A percentile compares a stretch with the other conserved stretches of the same genome.
Evolutionary conservation across 2,113 vertebrate genomes (phyloP).

Genomic region (Pituophis catenifer): DNA sequence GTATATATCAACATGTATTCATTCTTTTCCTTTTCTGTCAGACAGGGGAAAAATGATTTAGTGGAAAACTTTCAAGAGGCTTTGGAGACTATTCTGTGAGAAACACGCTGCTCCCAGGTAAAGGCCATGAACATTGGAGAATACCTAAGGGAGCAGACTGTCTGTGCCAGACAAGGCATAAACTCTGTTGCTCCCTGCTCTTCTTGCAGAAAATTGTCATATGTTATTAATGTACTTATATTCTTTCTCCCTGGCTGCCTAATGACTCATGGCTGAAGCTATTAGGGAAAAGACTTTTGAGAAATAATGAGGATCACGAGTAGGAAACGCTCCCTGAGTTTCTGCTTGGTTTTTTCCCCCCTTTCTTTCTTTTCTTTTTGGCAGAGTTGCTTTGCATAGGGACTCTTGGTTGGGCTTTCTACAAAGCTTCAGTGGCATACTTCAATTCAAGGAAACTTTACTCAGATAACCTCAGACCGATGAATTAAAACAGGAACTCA

Average conservation of each 20-base stretch:
- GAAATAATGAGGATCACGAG: not conserved
- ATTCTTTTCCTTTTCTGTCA: not conserved
- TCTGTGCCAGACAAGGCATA: not conserved
- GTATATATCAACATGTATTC: not conserved
- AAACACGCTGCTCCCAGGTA: not conserved
- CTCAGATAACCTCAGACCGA: not conserved
- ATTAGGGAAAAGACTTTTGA: not conserved
- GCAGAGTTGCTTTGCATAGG: not conserved
- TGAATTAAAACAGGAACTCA: not conserved
- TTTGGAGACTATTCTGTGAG: not conserved
- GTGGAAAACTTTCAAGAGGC: not conserved
- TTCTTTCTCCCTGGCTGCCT: not conserved
- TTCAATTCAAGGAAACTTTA: not conserved
- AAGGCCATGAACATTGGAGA: not conserved
- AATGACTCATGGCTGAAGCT: not conserved
- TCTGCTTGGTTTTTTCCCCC: not conserved
- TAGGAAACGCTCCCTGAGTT: not conserved
- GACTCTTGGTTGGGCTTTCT: not conserved
- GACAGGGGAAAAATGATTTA: not conserved
- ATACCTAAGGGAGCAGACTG: not conserved
- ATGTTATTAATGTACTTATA: constrained; percentile 9
- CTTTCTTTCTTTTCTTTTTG: not conserved
- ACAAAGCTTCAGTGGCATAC: not conserved
- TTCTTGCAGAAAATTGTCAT: not conserved
- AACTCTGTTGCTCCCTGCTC: not conserved